Base-by-base conservation (phyloP, 1,140 invertebrate genomes). In the Triops longicaudatus region DNA sequence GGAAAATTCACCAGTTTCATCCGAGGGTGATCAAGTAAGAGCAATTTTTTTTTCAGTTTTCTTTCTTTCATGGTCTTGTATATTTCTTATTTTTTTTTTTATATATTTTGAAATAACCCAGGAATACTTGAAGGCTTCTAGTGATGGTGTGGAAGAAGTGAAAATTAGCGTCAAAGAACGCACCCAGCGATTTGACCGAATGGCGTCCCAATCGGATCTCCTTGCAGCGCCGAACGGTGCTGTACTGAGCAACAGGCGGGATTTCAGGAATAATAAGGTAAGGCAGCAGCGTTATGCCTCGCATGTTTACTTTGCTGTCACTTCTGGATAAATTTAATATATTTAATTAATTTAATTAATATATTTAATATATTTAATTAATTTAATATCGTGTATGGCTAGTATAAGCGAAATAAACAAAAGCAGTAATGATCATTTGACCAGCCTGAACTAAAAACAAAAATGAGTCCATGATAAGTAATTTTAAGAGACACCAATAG, bases 121-220 rank as follows among this genome's bases (percentile, higher is more conserved):
- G 63, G 42, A 17, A 12, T 72, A 22, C 11, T 17, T 72, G 76
- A 26, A 37, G 72, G 37, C 75, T n/a, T 12, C 37, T 26, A 42
- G 72, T 12, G 41, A 22, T 73, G 17, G 72, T 2, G 71, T 2
- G 12, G 76, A 77, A 77, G 76, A 77, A 26, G 76, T 75, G 85
- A 84, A 90, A 80, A 89, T 96, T 78, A 95, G 93, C 79, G 94
- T 98, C 4, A 94, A 93, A 83, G 95, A 98, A 84, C 87, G 93
- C 79, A 95, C 93, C 81, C 91, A 95, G 85, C 94, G 94, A 83
- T 95, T 97, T 83, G 96, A 97, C 84, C 88, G 91, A 80, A 90
- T 97, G 88, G 93, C 93, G 74, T 94, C 91, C 7, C 90, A 93
- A 80, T 89, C 88, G 81, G 91, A 92, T 82, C 85, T 91, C 9